Conservation (phyloP, 2,113 vertebrate species). For the Nasalis larvatus region DNA sequence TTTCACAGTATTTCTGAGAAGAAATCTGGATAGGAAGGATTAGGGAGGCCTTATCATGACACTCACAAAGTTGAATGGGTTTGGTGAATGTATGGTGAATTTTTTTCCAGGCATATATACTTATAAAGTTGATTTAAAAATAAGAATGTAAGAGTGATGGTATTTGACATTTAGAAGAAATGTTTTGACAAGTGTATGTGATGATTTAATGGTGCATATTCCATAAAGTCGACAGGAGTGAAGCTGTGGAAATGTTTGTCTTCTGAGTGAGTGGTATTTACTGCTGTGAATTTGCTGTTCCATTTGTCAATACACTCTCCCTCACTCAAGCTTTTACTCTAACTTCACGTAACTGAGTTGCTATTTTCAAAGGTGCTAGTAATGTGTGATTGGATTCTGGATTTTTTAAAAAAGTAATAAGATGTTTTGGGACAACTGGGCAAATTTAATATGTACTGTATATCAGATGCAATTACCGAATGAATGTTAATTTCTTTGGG, state of each 20-base stretch:
- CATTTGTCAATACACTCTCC: neutral
- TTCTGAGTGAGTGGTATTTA: neutral
- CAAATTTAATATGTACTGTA: neutral
- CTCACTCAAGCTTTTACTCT: neutral
- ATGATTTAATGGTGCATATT: neutral
- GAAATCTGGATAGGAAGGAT: neutral
- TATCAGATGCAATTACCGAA: neutral
- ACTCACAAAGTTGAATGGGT: neutral
- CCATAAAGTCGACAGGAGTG: neutral
- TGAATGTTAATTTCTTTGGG: neutral
- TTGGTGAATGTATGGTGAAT: neutral
- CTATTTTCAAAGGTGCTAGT: neutral
- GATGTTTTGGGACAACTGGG: neutral
- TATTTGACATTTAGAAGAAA: constrained; percentile 40
- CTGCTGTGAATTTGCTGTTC: neutral
- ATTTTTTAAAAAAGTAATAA: neutral
- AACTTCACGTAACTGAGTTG: neutral
- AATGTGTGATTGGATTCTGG: neutral
- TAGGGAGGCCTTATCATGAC: neutral
- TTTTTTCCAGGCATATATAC: neutral
- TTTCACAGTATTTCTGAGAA: constrained; percentile 26
- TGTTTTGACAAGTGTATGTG: constrained; percentile 13
- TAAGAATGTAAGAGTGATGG: constrained; percentile 20
- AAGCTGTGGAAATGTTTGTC: neutral
- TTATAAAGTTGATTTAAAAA: constrained; percentile 56